phyloP scores from a whole-genome alignment of 2,888 invertebrate species.

The Amphipoea oculea region DNA sequence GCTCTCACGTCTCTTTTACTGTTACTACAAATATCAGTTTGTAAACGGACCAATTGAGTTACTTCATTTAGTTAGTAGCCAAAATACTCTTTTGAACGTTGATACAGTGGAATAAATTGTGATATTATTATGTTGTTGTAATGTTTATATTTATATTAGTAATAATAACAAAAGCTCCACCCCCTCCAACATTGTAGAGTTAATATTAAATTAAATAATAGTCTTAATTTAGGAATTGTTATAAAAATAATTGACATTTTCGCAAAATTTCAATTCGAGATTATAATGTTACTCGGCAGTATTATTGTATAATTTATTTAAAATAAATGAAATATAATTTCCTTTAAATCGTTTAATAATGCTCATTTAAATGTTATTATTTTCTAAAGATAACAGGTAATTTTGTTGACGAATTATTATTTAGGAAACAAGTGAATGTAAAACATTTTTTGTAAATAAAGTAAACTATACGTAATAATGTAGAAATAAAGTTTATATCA shows the following conservation, averaged over 20 bases:
- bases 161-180: slow-evolving; percentile 43
- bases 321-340: slow-evolving; percentile 57
- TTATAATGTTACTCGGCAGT: slow-evolving; percentile 54
- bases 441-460: slow-evolving; percentile 69
- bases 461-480: slow-evolving; percentile 69
- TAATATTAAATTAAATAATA: slow-evolving; percentile 58
- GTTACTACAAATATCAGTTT: slow-evolving; percentile 60
- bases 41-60: slow-evolving; percentile 57
- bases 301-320: slow-evolving; percentile 52
- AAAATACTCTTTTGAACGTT: slow-evolving; percentile 44
- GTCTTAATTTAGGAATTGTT: slow-evolving; percentile 63
- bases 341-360: slow-evolving; percentile 35
- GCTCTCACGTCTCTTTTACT: slow-evolving; percentile 44
- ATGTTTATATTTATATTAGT: slow-evolving; percentile 20
- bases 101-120: slow-evolving; percentile 42
- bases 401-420: slow-evolving; percentile 58
- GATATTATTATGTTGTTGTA: slow-evolving; percentile 28
- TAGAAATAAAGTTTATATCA: slow-evolving; percentile 82
- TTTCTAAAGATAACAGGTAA: slow-evolving; percentile 26
- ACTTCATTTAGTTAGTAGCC: slow-evolving; percentile 46
- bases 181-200: slow-evolving; percentile 53
- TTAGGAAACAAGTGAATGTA: slow-evolving; percentile 63
- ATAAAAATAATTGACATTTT: slow-evolving; percentile 59
- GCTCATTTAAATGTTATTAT: slow-evolving; percentile 25
- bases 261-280: slow-evolving; percentile 56